Percentiles rank a stretch among this genome's conserved stretches.
These are phyloP conservation scores for Loriculus beryllinus DNA, from an alignment of 2,797 vertebrate species.

Conservation along the genomic window DNA sequence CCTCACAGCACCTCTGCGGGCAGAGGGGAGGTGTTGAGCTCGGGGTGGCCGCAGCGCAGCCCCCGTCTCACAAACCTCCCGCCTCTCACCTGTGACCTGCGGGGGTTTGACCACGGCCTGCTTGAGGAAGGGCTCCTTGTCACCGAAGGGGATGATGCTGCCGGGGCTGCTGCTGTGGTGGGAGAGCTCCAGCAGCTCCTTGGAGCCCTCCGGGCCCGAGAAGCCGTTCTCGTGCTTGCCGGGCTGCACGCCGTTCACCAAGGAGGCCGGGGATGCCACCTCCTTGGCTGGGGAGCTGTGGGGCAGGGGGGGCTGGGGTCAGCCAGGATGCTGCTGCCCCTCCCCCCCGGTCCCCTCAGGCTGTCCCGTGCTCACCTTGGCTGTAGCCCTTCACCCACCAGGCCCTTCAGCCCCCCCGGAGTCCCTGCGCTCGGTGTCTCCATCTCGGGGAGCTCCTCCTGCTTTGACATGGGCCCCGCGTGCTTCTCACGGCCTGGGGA, in stretches of 20 bases:
- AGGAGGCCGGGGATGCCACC: slow-evolving; percentile 9
- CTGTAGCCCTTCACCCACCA: slow-evolving; percentile 49
- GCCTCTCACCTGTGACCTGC: slow-evolving; percentile 87
- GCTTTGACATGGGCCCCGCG: slow-evolving; percentile 4
- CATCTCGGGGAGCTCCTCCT: slow-evolving; percentile 49
- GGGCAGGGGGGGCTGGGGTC: neutral
- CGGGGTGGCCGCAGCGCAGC: rapidly evolving
- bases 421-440: neutral
- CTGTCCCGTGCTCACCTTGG: slow-evolving; percentile 51
- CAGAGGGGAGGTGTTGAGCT: neutral
- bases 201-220: slow-evolving; percentile 74
- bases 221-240: slow-evolving; percentile 88
- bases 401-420: neutral
- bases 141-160: slow-evolving; percentile 86
- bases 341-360: rapidly evolving
- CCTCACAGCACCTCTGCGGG: slow-evolving; percentile 74
- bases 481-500: slow-evolving; percentile 35
- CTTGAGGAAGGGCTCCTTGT: slow-evolving; percentile 90
- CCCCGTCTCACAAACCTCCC: rapidly evolving
- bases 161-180: slow-evolving; percentile 80
- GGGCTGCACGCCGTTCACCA: slow-evolving; percentile 87
- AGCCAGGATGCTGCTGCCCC: rapidly evolving
- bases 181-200: slow-evolving; percentile 49
- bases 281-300: slow-evolving; percentile 64
- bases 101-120: slow-evolving; percentile 88